A percentile compares a stretch with the other conserved stretches of the same genome.
These are phyloP conservation scores for Zaprionus tsacasi DNA, from an alignment of 1,140 invertebrate species.

Conservation along the genomic window DNA sequence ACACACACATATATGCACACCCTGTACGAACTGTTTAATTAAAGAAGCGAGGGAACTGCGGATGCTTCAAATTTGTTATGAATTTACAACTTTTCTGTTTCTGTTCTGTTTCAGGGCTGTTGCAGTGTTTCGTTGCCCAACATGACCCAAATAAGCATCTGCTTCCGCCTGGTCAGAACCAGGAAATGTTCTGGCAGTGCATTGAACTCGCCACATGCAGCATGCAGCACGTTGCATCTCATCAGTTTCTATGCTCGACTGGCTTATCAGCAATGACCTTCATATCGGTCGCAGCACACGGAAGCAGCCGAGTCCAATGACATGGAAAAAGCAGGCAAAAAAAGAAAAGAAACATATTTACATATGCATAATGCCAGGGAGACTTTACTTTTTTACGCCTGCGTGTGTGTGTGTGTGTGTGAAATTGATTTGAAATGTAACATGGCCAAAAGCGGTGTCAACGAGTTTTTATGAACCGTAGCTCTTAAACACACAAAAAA, in stretches of 20 bases:
- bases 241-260: slow-evolving; percentile 41
- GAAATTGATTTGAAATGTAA: slow-evolving; percentile 76
- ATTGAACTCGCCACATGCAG: slow-evolving; percentile 51
- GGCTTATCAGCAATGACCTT: slow-evolving; percentile 78
- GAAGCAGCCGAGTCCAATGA: slow-evolving; percentile 34
- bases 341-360: slow-evolving; percentile 13
- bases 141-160: slow-evolving; percentile 47
- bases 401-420: slow-evolving; percentile 9
- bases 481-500: slow-evolving; percentile 37
- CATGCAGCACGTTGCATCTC: not conserved
- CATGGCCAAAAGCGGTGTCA: slow-evolving; percentile 53
- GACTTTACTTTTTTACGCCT: slow-evolving; percentile 15
- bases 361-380: not conserved
- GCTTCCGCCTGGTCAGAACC: slow-evolving; percentile 49
- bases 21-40: slow-evolving; percentile 38
- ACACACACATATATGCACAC: too few species aligned
- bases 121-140: too few species aligned
- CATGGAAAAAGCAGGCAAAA: slow-evolving; percentile 23
- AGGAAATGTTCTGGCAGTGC: slow-evolving; percentile 56
- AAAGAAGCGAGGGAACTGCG: slow-evolving; percentile 14
- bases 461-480: slow-evolving; percentile 39
- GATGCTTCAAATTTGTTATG: slow-evolving; percentile 8
- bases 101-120: not conserved
- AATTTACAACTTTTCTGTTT: not conserved
- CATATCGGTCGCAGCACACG: slow-evolving; percentile 44